phyloP scores from a whole-genome alignment of 2,888 invertebrate species.

The Tineola bisselliella region DNA sequence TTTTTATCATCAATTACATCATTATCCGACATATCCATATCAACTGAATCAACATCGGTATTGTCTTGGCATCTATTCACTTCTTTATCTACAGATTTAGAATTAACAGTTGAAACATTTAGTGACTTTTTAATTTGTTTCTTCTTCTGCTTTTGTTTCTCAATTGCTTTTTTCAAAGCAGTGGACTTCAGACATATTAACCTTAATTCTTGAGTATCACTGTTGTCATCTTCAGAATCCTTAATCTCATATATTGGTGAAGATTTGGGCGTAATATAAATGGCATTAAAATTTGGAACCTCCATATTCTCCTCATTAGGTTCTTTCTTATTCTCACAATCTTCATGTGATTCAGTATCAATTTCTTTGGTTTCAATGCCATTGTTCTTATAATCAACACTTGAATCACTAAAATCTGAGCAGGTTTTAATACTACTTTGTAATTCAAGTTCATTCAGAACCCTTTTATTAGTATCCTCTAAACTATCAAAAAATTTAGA shows the following conservation, averaged over 20 bases:
- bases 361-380: not conserved
- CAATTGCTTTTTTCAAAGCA: slow-evolving; percentile 71
- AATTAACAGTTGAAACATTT: slow-evolving; percentile 18
- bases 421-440: not conserved
- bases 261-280: slow-evolving; percentile 18
- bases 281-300: not conserved
- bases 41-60: slow-evolving; percentile 60
- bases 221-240: slow-evolving; percentile 63
- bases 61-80: slow-evolving; percentile 32
- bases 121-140: slow-evolving; percentile 34
- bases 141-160: slow-evolving; percentile 58
- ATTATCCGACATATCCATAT: slow-evolving; percentile 55
- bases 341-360: not conserved
- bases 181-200: slow-evolving; percentile 76
- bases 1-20: slow-evolving; percentile 42
- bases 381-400: slow-evolving; percentile 10
- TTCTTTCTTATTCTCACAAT: not conserved
- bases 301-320: not conserved
- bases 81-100: slow-evolving; percentile 18
- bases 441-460: too few relatives aligned
- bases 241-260: slow-evolving; percentile 18
- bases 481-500: too few relatives aligned
- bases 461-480: too few relatives aligned
- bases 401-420: not conserved
- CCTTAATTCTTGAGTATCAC: slow-evolving; percentile 70